Base-by-base conservation (phyloP, 2,888 invertebrate species). In the Xanthorhoe spadicearia region DNA sequence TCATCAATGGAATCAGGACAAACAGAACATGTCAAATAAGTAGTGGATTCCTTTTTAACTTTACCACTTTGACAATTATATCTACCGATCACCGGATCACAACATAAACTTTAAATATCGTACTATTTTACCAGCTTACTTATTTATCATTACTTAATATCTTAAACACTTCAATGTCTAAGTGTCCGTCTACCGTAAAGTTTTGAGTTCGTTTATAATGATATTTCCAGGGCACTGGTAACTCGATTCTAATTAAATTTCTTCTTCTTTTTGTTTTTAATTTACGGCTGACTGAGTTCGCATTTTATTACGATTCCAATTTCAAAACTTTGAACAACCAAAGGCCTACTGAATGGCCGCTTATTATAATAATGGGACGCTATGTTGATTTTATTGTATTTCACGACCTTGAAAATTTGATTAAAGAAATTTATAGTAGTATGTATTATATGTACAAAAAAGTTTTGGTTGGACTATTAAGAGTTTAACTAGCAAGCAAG, bases 271-370 rank as follows among this genome's bases (percentile, higher is more conserved):
- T 74, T 77, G 74, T 80, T 82, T 81, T 82, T 77, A 78, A 78
- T 79, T 81, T 82, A 75, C 77, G 68, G 63, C 61, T 69, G 73
- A 70, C 72, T 74, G 75, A 67, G 64, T 74, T 72, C 72, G 69
- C 73, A 70, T 83, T 83, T 82, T 84, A 84, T 80, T 81, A 80
- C 73, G 82, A 81, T 80, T 79, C 72, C 75, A 80, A 82, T 83
- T 76, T 75, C 63, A 64, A 69, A 74, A 70, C 63, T 76, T 69
- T 66, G 66, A 73, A 68, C 65, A 66, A 60, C 61, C 56, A 35
- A 66, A 61, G 58, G 54, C 54, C 61, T 69, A 55, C 55, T 62
- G 74, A 75, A 73, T 72, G 76, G 74, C 76, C 69, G 64, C 70
- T 76, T 74, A 69, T 72, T 74, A 72, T 69, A 69, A 71, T 74